Evolutionary conservation across 2,113 vertebrate genomes (phyloP).

Genomic region (Oncorhynchus keta): DNA sequence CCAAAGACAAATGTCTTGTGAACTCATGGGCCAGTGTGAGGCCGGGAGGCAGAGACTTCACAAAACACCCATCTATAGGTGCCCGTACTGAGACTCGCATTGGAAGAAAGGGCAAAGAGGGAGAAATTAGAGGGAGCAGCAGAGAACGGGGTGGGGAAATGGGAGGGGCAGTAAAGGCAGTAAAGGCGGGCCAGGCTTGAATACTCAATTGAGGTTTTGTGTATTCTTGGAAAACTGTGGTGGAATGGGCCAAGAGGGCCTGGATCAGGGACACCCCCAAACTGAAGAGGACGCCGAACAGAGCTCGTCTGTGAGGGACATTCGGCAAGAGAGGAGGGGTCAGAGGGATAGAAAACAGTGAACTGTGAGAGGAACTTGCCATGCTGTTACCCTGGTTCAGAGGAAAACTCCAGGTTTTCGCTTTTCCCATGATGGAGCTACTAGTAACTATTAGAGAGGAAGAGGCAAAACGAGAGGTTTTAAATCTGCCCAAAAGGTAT

Average conservation of each 20-base stretch:
- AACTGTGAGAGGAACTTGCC: constrained; percentile 37
- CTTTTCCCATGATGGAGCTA: neutral
- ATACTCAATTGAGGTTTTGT: constrained; percentile 77
- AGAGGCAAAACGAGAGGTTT: too few species aligned
- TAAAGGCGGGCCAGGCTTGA: constrained; percentile 66
- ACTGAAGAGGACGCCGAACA: neutral
- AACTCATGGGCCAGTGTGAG: neutral
- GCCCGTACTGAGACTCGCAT: too few species aligned
- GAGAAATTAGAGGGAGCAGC: neutral
- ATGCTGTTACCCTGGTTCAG: neutral
- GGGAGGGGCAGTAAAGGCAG: constrained; percentile 46
- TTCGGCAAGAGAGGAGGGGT: constrained; percentile 19
- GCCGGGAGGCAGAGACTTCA: neutral
- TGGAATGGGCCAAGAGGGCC: constrained; percentile 53
- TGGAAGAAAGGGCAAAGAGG: constrained; percentile 21
- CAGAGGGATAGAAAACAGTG: constrained; percentile 8
- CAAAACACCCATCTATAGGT: neutral
- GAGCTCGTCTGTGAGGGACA: neutral
- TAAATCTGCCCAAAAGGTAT: too few species aligned
- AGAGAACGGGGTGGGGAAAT: constrained; percentile 52
- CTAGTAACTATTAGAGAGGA: neutral
- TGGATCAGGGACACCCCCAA: constrained; percentile 14
- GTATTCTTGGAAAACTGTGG: constrained; percentile 75
- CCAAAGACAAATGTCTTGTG: too few species aligned
- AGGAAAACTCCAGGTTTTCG: neutral